Percentiles rank a stretch among this genome's conserved stretches.
Conservation (phyloP, 2,113 vertebrate species). For the Cyrtonyx montezumae region DNA sequence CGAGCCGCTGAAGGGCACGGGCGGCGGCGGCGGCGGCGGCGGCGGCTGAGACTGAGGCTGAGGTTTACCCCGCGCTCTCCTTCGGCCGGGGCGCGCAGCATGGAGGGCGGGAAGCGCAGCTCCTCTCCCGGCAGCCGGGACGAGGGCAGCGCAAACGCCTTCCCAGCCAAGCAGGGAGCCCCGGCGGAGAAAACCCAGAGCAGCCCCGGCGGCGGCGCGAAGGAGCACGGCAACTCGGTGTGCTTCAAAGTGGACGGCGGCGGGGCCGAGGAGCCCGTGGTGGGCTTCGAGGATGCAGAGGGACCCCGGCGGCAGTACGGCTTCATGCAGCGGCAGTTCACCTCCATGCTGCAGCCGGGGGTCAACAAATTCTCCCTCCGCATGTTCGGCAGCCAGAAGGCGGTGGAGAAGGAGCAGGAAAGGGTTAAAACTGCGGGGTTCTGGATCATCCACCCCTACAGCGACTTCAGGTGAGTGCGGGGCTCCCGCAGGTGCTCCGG, state of each 20-base stretch:
- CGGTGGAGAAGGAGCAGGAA: slow-evolving; percentile 98
- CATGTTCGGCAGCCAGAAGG: slow-evolving; percentile 99
- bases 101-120: slow-evolving; percentile 91
- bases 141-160: slow-evolving; percentile 77
- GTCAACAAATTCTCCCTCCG: slow-evolving; percentile 97
- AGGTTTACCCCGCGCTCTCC: slow-evolving; percentile 73
- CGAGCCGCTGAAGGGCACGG: slow-evolving; percentile 62
- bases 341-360: slow-evolving; percentile 96
- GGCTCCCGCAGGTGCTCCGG: background rate
- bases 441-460: slow-evolving; percentile 99
- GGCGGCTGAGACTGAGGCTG: too few relatives aligned
- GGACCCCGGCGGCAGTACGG: slow-evolving; percentile 86
- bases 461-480: slow-evolving; percentile 95
- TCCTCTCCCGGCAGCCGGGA: slow-evolving; percentile 90
- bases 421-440: slow-evolving; percentile 98
- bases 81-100: slow-evolving; percentile 68
- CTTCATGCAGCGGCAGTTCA: slow-evolving; percentile 97
- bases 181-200: slow-evolving; percentile 69
- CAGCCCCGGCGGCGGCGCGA: slow-evolving; percentile 78
- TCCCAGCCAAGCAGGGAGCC: slow-evolving; percentile 55
- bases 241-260: slow-evolving; percentile 91
- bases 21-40: slow-evolving; percentile 11
- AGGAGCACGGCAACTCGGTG: slow-evolving; percentile 95
- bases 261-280: slow-evolving; percentile 81
- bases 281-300: slow-evolving; percentile 88